Base-by-base conservation (phyloP, 2,888 invertebrate species). In the Euplagia quadripunctaria region DNA sequence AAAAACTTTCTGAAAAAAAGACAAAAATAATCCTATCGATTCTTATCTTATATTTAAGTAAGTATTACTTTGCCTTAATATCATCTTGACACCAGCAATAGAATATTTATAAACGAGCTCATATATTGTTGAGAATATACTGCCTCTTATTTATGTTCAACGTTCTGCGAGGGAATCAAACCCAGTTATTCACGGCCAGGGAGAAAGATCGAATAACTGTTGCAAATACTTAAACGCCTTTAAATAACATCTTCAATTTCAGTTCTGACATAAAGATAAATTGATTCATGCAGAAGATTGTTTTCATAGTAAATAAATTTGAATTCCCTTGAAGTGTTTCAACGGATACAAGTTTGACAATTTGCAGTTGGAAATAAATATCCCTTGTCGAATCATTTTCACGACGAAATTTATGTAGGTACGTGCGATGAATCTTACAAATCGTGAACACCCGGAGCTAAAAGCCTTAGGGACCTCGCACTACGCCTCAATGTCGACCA, bases 381-480 rank as follows among this genome's bases (percentile, higher is more conserved):
- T 65, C 75, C 49, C 68, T 75, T 79, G 82, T 81, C 79, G 76
- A 75, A 80, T 75, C 64, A 79, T 81, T 80, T 83, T 78, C 83
- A 83, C 83, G 84, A 84, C 81, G 72, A 69, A 81, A 85, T 82
- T 86, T 84, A 81, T 81, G 78, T 31, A 31, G 31, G 31, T 77
- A 71, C 71, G 77, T 64, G 65, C 80, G 76, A 79, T 86, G 82
- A 81, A 86, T 86, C 80, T 85, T 77, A 67, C 64, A 66, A 79
- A 76, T 85, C 84, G 86, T 87, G 87, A 85, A 75, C 76, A 79
- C 81, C 84, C 68, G 70, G 55, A 83, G 83, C 81, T 78, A 75
- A 74, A 74, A 70, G 64, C 71, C 77, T 52, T 64, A 66, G 17
- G 65, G 70, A 65, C 49, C n/a, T 7, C 41, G 55, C 42, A 61